phyloP scores from a whole-genome alignment of 2,888 invertebrate genomes.

The Eurytoma adleriae region DNA sequence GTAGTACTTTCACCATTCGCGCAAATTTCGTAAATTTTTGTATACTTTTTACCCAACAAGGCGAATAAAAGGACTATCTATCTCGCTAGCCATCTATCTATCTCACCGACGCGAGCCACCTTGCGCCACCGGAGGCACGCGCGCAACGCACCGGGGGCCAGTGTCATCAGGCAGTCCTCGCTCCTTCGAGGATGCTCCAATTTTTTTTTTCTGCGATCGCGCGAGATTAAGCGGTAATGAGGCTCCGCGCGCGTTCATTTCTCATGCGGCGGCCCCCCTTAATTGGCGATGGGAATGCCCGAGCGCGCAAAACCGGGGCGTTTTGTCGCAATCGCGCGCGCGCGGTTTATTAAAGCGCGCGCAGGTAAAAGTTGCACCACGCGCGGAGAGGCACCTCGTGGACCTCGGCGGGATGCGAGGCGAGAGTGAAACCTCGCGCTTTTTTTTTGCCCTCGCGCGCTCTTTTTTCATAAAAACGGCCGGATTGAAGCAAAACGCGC shows the following conservation, averaged over 20 bases:
- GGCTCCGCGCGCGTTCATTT: conserved; percentile 57
- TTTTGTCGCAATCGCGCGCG: conserved; percentile 50
- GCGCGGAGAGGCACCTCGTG: not conserved
- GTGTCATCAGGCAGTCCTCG: conserved; percentile 37
- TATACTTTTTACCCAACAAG: too few relatives aligned
- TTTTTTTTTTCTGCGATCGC: conserved; percentile 40
- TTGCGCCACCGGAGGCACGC: not conserved
- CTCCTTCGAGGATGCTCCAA: conserved; percentile 26
- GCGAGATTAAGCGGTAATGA: conserved; percentile 28
- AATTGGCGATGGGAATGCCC: conserved; percentile 49
- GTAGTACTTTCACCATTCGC: too few relatives aligned
- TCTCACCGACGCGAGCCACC: not conserved
- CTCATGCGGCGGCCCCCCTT: conserved; percentile 30
- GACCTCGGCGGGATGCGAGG: not conserved
- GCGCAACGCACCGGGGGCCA: not conserved
- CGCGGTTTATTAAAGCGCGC: conserved; percentile 8
- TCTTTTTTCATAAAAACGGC: not conserved
- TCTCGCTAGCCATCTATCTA: too few relatives aligned
- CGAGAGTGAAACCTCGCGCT: conserved; percentile 2
- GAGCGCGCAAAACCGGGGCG: conserved; percentile 40
- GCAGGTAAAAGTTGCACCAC: not conserved
- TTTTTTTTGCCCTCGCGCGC: not conserved
- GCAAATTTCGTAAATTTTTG: too few relatives aligned
- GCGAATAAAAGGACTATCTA: too few relatives aligned
- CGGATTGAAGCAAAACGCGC: not conserved